A percentile compares a stretch with the other conserved stretches of the same genome.
phyloP scores from a whole-genome alignment of 1,140 invertebrate species.

The Drosophila simulans region DNA sequence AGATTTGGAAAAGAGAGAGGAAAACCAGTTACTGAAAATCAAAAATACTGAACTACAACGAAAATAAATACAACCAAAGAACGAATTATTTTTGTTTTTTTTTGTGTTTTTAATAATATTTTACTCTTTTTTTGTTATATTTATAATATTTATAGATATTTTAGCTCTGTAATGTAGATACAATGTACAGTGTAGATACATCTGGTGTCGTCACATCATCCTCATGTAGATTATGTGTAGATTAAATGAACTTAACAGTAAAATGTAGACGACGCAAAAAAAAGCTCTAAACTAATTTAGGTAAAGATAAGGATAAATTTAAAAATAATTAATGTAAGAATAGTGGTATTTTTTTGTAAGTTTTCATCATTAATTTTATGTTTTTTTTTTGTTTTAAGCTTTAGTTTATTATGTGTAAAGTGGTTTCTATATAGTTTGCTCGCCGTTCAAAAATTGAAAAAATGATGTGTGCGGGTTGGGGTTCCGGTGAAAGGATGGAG shows the following conservation, averaged over 20 bases:
- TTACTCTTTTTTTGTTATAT: conserved; percentile 80
- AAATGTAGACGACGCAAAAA: conserved; percentile 70
- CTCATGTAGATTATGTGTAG: conserved; percentile 43
- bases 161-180: conserved; percentile 77
- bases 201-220: conserved; percentile 51
- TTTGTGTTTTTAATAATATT: conserved; percentile 74
- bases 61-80: conserved; percentile 18
- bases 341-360: conserved; percentile 50
- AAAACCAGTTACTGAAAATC: conserved; percentile 31
- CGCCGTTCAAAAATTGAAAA: conserved; percentile 55
- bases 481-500: not conserved
- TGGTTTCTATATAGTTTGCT: conserved; percentile 57
- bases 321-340: conserved; percentile 77
- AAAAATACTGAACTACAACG: conserved; percentile 37
- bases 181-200: conserved; percentile 76
- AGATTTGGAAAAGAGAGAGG: not conserved
- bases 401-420: conserved; percentile 34
- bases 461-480: conserved; percentile 12
- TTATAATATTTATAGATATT: conserved; percentile 71
- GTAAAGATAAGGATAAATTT: conserved; percentile 58
- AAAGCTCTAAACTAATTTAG: conserved; percentile 67
- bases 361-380: conserved; percentile 42
- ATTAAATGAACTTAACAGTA: conserved; percentile 72
- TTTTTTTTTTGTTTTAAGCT: conserved; percentile 21
- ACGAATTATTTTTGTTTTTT: conserved; percentile 47